Evolutionary conservation across 2,113 vertebrate species (phyloP), one percentile per base, ranked within the genome.

Genomic region (Onychorhynchus coronatus): DNA sequence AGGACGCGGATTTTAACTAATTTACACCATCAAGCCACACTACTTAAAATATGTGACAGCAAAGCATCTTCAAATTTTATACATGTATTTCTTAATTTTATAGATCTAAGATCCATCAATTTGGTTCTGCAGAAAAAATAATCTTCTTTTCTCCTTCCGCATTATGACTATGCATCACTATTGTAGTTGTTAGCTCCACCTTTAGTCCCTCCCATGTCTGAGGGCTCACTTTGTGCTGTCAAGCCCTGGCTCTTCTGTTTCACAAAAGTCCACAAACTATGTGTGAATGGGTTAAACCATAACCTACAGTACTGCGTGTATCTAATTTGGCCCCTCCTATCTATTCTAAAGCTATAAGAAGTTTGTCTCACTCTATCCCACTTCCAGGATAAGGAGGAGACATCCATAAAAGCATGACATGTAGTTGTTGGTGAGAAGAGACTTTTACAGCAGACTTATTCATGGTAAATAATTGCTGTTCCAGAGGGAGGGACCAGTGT

Each of bases 1-100:
- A 89, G 93, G 95, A 95, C 89, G 70, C 3, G 82, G 93, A 92
- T 95, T 94, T 95, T 94, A 88, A 93, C 91, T 95, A 83, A 95
- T 93, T 96, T 97, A 71, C 95, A 81, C 91, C 68, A 91, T 83
- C 85, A 81, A 93, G 42, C 68, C 83, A 93, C 59, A 63, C 80
- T 77, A 42, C 82, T 88, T 96, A 91, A 82, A 94, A 63, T 70
- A 59, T 1, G 2, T 74, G 91, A 86, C 91, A 95, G 89, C 61
- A 91, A 93, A 63, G 42, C 73, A 81, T 93, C 85, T 59, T 90
- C 73, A 86, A 59, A 47, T 58, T 74, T 50, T 77, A 28, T 67
- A 12, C 23, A 47, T 5, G 67, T 47, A 74, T 83, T 89, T 67
- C 59, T 95, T 67, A 24, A 25, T 76, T 90, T 93, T 30, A 20